phyloP scores from a whole-genome alignment of 92 coral and sea anemone species.

The Pocillopora meandrina region DNA sequence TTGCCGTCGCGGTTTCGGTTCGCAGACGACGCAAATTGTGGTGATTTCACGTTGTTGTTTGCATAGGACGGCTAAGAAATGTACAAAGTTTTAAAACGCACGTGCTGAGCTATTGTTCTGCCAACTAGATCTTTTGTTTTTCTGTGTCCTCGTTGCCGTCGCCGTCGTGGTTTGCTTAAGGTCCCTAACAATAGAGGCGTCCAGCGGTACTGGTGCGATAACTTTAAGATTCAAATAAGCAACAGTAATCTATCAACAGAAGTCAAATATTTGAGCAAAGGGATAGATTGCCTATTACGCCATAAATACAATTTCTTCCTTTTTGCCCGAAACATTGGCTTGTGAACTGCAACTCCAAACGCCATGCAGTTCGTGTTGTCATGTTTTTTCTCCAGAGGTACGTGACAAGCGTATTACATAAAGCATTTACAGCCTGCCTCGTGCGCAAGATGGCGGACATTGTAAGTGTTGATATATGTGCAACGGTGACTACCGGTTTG shows the following conservation, averaged over 20 bases:
- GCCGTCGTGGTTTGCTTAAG: too few relatives aligned
- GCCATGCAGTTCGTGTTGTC: not conserved
- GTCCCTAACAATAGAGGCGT: too few relatives aligned
- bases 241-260: not conserved
- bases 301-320: not conserved
- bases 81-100: too few relatives aligned
- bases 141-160: too few relatives aligned
- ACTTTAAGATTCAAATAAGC: not conserved
- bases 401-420: not conserved
- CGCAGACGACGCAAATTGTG: too few relatives aligned
- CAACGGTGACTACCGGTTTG: conserved; percentile 92
- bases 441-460: conserved; percentile 75
- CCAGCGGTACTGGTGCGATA: not conserved
- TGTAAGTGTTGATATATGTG: conserved; percentile 68
- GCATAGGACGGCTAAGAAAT: too few relatives aligned
- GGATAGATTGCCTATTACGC: not conserved
- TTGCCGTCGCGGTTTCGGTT: too few relatives aligned
- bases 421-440: not conserved
- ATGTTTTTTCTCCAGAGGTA: not conserved
- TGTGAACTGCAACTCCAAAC: not conserved
- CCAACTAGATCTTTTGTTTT: too few relatives aligned
- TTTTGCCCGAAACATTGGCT: not conserved
- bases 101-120: too few relatives aligned
- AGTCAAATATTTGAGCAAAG: too few relatives aligned
- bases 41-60: too few relatives aligned